Conservation (phyloP, 2,888 invertebrate species). For the Carterocephalus palaemon region DNA sequence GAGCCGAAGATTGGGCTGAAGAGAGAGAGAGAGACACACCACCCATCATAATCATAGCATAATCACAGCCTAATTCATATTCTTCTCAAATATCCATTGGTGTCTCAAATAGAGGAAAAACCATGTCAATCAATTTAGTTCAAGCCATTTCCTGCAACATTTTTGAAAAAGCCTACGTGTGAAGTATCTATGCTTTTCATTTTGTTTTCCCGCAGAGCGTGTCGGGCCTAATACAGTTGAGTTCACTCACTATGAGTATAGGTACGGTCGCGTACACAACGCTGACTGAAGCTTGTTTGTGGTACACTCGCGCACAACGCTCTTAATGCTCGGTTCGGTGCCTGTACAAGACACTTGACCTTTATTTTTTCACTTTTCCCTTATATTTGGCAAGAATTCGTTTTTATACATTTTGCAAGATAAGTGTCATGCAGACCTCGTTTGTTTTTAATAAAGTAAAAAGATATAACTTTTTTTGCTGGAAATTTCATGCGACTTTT, state of each 20-base stretch:
- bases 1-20: too few relatives aligned
- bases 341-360: slow-evolving; percentile 18
- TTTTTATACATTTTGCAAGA: slow-evolving; percentile 8
- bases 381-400: slow-evolving; percentile 17
- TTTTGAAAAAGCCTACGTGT: not conserved
- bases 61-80: too few relatives aligned
- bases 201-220: not conserved
- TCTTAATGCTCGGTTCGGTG: slow-evolving; percentile 11
- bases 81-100: too few relatives aligned
- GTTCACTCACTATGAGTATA: not conserved
- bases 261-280: slow-evolving; percentile 13
- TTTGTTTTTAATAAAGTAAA: slow-evolving; percentile 6
- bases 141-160: too few relatives aligned
- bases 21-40: too few relatives aligned
- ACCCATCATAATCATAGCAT: too few relatives aligned
- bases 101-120: too few relatives aligned
- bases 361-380: slow-evolving; percentile 12
- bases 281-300: slow-evolving; percentile 14
- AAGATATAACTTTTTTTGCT: too few relatives aligned
- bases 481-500: too few relatives aligned
- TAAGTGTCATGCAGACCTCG: slow-evolving; percentile 14
- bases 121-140: too few relatives aligned
- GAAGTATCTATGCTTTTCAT: not conserved
- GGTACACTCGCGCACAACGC: slow-evolving; percentile 20
- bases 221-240: not conserved